Evolutionary conservation across 2,113 vertebrate species (phyloP), one percentile per base, ranked within the genome.

Genomic region (Dicerorhinus sumatrensis): DNA sequence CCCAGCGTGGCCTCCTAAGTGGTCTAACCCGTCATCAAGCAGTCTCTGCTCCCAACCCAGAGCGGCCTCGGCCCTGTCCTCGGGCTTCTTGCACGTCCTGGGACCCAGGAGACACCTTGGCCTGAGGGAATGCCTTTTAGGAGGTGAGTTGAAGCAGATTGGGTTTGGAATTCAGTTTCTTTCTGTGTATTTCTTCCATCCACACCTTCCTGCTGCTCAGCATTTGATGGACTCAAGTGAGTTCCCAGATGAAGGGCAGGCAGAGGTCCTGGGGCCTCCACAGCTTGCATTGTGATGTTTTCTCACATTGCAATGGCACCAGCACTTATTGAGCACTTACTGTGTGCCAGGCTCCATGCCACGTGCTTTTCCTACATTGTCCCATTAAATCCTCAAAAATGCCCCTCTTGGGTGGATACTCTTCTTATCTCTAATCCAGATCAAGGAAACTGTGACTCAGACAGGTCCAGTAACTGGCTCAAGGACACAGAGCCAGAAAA

Each of bases 161-260:
- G 51, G 73, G 73, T 83, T 79, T 83, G 51, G 79, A 89, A 76
- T 91, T 75, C 62, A 9, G 56, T 42, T 87, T 67, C n/a, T 96
- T 82, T 93, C 89, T 79, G 72, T 60, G 4, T 58, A 25, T 87
- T 89, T 76, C 96, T 92, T 33, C 89, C 92, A 48, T 92, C 76
- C 60, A 91, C 89, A 69, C 80, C 91, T 89, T 95, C 93, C 87
- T 90, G 95, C 95, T 87, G 89, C 81, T 97, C 79, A 25, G 86
- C 33, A 17, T 87, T 88, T 84, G 90, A 97, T 88, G 75, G 87
- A 60, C 89, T 80, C 51, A 82, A 83, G 67, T 4, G 46, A 79
- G 70, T 76, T 86, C 79, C 51, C 17, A 21, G 58, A 51, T 46
- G 87, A 90, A 91, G 95, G 39, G 54, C 58, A 87, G 67, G 63